A percentile compares a stretch with the other conserved stretches of the same genome.
phyloP scores from a whole-genome alignment of 2,797 vertebrate genomes.

The Gila robusta region DNA sequence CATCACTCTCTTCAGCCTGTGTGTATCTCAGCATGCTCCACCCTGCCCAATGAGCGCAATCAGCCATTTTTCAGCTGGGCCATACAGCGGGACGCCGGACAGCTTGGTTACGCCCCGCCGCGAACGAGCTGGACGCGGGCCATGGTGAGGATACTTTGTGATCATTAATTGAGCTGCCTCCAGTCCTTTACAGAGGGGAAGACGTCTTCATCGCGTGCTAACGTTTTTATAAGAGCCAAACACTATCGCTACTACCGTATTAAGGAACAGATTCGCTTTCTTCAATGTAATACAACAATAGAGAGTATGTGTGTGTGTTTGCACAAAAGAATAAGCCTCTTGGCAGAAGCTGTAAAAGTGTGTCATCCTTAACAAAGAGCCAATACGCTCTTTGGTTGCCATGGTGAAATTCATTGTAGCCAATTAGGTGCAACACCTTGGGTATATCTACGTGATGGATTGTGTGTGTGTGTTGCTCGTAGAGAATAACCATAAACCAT shows the following conservation, averaged over 20 bases:
- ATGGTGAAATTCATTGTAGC: constrained; percentile 51
- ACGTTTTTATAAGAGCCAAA: neutral
- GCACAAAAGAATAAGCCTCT: constrained; percentile 8
- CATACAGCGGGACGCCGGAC: constrained; percentile 56
- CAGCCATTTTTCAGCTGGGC: constrained; percentile 48
- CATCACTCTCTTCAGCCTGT: constrained; percentile 50
- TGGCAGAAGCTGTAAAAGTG: constrained; percentile 30
- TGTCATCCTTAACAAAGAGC: constrained; percentile 38
- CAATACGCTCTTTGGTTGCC: constrained; percentile 43
- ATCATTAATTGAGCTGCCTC: constrained; percentile 75
- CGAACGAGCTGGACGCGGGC: constrained; percentile 72
- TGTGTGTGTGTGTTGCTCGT: constrained; percentile 10
- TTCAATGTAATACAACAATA: neutral
- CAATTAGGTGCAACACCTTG: constrained; percentile 47
- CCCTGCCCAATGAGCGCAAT: neutral
- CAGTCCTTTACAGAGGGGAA: constrained; percentile 68
- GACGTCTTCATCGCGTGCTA: constrained; percentile 55
- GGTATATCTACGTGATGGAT: constrained; percentile 36
- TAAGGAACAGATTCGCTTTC: neutral
- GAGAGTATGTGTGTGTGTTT: neutral
- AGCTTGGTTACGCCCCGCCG: constrained; percentile 74
- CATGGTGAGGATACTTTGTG: constrained; percentile 69
- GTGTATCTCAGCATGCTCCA: constrained; percentile 25
- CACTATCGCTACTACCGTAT: neutral
- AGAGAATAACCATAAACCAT: constrained; percentile 37